phyloP scores from a whole-genome alignment of 2,888 invertebrate species.

The Opisthograptis luteolata region DNA sequence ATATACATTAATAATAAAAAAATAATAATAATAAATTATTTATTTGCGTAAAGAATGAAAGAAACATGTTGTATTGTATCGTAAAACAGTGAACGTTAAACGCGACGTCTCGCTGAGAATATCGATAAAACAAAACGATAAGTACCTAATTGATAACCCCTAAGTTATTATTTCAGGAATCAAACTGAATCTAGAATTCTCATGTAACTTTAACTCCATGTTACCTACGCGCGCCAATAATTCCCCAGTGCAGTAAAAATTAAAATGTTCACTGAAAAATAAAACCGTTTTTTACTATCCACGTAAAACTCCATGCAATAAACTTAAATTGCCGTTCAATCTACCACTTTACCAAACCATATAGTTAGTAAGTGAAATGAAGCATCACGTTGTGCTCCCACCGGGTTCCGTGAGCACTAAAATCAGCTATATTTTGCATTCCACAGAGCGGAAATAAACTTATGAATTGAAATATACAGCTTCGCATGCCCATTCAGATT shows the following conservation, averaged over 20 bases:
- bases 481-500: constrained; percentile 36
- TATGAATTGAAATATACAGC: constrained; percentile 54
- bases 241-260: constrained; percentile 1
- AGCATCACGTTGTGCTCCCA: constrained; percentile 38
- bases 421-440: constrained; percentile 43
- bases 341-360: constrained; percentile 21
- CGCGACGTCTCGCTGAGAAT: too few species aligned
- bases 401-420: constrained; percentile 40
- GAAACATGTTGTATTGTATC: too few species aligned
- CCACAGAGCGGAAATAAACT: constrained; percentile 49
- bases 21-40: too few species aligned
- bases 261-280: constrained; percentile 6
- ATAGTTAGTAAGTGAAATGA: constrained; percentile 40
- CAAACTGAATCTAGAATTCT: too few species aligned
- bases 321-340: constrained; percentile 23
- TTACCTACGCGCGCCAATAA: neutral
- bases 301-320: constrained; percentile 10
- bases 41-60: too few species aligned
- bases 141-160: too few species aligned
- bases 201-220: neutral
- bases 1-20: too few species aligned
- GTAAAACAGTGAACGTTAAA: too few species aligned
- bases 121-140: too few species aligned
- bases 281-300: constrained; percentile 16
- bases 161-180: too few species aligned